Conservation (phyloP, 2,888 invertebrate genomes). For the Beris chalybata region DNA sequence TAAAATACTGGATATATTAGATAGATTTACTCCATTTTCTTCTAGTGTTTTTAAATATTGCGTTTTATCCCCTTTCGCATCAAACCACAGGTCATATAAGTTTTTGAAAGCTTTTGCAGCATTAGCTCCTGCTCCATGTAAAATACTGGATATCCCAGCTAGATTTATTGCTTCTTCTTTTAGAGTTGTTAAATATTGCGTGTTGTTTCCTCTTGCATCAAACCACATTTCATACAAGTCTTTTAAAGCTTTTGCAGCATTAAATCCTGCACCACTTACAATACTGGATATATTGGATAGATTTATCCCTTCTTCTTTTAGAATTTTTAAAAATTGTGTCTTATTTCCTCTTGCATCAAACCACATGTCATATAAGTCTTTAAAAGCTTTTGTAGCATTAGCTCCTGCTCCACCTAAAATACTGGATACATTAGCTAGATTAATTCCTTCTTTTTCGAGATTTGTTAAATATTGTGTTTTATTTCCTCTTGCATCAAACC, state of each 20-base stretch:
- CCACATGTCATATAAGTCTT: conserved; percentile 43
- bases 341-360: conserved; percentile 39
- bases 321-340: conserved; percentile 4
- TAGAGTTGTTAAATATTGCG: conserved; percentile 1
- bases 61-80: conserved; percentile 30
- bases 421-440: conserved; percentile 15
- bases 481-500: not conserved
- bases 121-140: conserved; percentile 39
- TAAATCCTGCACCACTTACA: conserved; percentile 17
- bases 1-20: conserved; percentile 21
- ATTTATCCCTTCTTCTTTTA: not conserved
- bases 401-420: conserved; percentile 21
- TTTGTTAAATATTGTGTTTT: conserved; percentile 36
- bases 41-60: conserved; percentile 16
- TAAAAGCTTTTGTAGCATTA: conserved; percentile 44
- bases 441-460: conserved; percentile 1
- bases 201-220: conserved; percentile 34
- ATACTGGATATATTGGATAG: conserved; percentile 12
- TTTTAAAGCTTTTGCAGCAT: conserved; percentile 44
- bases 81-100: conserved; percentile 39
- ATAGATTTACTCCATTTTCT: conserved; percentile 1
- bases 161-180: no score
- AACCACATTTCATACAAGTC: conserved; percentile 43
- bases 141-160: not conserved
- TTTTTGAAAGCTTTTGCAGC: conserved; percentile 30